Evolutionary conservation across 2,888 invertebrate genomes (phyloP), one percentile per base, ranked within the genome.

Genomic region (Chaetogeoica ovagalla): DNA sequence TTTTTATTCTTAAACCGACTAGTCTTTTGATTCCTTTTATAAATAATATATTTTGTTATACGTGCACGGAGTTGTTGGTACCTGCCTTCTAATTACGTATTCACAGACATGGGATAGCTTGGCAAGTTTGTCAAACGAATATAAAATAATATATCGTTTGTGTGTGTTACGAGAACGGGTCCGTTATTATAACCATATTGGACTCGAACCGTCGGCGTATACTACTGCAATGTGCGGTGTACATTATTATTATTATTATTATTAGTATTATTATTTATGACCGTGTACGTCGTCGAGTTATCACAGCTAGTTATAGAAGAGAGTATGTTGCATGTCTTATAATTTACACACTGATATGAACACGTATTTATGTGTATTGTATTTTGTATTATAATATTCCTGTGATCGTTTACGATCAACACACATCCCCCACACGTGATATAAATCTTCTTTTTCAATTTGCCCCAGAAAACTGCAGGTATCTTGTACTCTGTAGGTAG

Each of bases 381-480:
- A 52, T 57, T 39, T 9, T 59, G 13, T 60, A 23, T 48, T 52
- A 63, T 48, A 52, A 52, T 55, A 39, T 65, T 65, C 15, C 59
- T 21, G 57, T 11, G 39, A 59, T 37, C 21, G 39, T 59, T 59
- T 21, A 71, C 69, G 19, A 62, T 73, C 73, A 30, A 48, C 19
- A 21, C n/a, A 17, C 15, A 4, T 39, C 21, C 21, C 21, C n/a
- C 37, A 15, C 15, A 17, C 21, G 39, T 3, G 59, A 43, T 55
- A 75, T 57, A 75, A 66, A 66, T 75, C 39, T 65, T 75, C 75
- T 39, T 75, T 71, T 75, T 75, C 30, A 30, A 30, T 30, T 74
- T 75, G 55, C 65, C 57, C 75, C 39, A 72, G 71, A 72, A 60
- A 72, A 60, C 59, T 60, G 43, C 11, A 60, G 21, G 66, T 21